phyloP scores from a whole-genome alignment of 2,797 vertebrate genomes.

The Catostomus latipinnis region DNA sequence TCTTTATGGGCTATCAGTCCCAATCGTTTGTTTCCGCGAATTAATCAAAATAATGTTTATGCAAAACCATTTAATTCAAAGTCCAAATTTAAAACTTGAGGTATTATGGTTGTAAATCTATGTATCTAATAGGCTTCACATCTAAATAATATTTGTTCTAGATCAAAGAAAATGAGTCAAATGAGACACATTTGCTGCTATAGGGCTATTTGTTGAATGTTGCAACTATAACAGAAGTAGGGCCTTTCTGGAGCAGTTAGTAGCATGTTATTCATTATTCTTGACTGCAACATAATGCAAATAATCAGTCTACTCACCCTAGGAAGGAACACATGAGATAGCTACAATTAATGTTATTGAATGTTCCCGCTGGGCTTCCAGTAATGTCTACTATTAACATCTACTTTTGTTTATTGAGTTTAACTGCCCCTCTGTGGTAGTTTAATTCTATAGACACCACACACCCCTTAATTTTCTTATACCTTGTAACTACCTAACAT shows the following conservation, averaged over 20 bases:
- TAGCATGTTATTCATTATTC: slow-evolving; percentile 3
- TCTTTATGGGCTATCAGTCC: no score
- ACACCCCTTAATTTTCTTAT: slow-evolving; percentile 42
- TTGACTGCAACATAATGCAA: background rate
- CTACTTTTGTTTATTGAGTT: background rate
- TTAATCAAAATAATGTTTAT: no score
- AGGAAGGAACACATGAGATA: slow-evolving; percentile 13
- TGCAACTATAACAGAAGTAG: slow-evolving; percentile 24
- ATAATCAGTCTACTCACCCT: slow-evolving; percentile 33
- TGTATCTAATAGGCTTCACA: no score
- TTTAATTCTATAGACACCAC: slow-evolving; percentile 4
- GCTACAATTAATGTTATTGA: background rate
- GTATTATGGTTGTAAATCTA: no score
- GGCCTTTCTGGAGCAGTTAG: background rate
- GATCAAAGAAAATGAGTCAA: slow-evolving; percentile 30
- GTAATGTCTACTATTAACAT: slow-evolving; percentile 16
- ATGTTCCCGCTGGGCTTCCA: background rate
- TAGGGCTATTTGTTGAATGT: slow-evolving; percentile 25
- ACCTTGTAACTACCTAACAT: slow-evolving; percentile 65
- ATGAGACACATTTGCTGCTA: slow-evolving; percentile 33
- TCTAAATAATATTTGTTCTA: no score
- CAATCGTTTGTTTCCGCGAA: no score
- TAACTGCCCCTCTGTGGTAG: slow-evolving; percentile 5
- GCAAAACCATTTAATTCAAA: no score
- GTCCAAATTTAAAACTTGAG: no score